Base-by-base conservation (phyloP, 1,140 invertebrate genomes). In the Brachionus koreanus region DNA sequence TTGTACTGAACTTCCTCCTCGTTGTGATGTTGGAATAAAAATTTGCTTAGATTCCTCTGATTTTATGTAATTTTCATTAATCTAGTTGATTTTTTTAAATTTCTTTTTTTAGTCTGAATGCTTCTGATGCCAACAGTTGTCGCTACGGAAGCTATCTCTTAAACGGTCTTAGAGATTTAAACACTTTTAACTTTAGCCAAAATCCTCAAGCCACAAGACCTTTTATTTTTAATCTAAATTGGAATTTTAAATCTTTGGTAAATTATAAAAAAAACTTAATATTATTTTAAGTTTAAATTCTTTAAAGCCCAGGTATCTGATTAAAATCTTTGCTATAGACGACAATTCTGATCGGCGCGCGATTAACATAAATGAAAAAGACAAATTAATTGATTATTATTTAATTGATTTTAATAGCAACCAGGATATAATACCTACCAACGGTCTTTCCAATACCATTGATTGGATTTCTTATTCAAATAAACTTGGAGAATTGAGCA, bases 321-420 rank as follows among this genome's bases (percentile, higher is more conserved):
- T 79, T 13, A 79, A 79, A 65, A 42, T 79, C 16, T 79, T 79
- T 43, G 76, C 76, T 1, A 29, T 79, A 3, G 76, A 79, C 23
- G 76, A 79, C 49, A 79, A 52, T 35, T 61, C 76, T 25, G 76
- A 79, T 43, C 76, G 76, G 16, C 49, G 49, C 1, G 37, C 39
- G 9, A 57, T 57, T 25, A 39, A 25, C 12, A 57, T 37, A 7
- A 57, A 61, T 19, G 49, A 65, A 65, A 57, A 61, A 39, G 61
- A 79, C 23, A 79, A 79, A 35, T 35, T 79, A 42, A 79, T 79
- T 29, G 76, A 79, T 65, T 79, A 23, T 19, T 79, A 63, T 65
- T 25, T 65, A 12, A 61, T 79, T 35, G 76, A 79, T 57, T 61
- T 61, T 35, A 65, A 79, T 43, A 23, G 25, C 13, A 9, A 74